Base-by-base conservation (phyloP, 2,113 vertebrate species). In the Turnix velox region DNA sequence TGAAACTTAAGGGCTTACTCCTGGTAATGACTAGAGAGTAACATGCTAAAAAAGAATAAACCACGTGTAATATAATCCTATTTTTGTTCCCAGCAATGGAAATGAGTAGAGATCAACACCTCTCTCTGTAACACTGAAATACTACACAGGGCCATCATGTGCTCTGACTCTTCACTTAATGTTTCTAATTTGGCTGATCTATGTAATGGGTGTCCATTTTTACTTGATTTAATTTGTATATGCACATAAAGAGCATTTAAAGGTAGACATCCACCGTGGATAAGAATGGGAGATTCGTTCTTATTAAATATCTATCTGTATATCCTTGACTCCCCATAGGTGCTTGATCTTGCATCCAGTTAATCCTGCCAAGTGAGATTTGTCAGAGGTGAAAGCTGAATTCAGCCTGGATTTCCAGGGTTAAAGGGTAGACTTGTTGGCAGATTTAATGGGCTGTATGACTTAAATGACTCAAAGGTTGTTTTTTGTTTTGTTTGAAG, bases 1-100 rank as follows among this genome's bases (percentile, higher is more conserved):
- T 93, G 91, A 84, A 91, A 73, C n/a, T 45, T 59, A 28, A 46
- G n/a, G 18, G n/a, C 91, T 96, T 96, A 51, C 58, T 88, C 39
- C 49, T 87, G 74, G 62, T 42, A 80, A 33, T 10, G 12, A 42
- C 59, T 89, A 20, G 94, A 76, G 58, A 89, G 77, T 91, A 84
- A 75, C 6, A 2, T 83, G 49, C 83, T 93, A 37, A 83, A 37
- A 83, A 85, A 83, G 51, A 92, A 90, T 87, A 84, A 89, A 85
- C n/a, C 25, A 4, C 62, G 79, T 82, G 87, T 91, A 81, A 20
- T 84, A 45, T 68, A 84, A 63, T 27, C 30, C 25, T 73, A 35
- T 35, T 68, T 68, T 65, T 77, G 11, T 67, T 40, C 2, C 39
- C 91, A 87, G 66, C 63, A 31, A 40, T 69, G 82, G 58, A 82